Evolutionary conservation across 1,140 invertebrate genomes (phyloP).

Genomic region (Habropoda laboriosa): DNA sequence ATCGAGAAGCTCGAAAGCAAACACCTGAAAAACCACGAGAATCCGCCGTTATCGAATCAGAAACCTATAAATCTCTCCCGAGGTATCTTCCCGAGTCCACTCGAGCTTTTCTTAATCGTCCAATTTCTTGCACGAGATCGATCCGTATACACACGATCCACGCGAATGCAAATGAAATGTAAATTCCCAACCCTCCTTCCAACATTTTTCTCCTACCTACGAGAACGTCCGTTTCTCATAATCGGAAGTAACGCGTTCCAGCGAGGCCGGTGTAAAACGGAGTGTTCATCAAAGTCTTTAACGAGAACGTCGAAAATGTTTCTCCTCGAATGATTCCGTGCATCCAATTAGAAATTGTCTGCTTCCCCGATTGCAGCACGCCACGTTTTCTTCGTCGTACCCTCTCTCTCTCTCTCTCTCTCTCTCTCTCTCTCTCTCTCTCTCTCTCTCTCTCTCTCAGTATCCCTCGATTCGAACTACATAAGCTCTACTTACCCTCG

Average conservation of each 20-base stretch:
- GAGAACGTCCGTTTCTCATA: no score
- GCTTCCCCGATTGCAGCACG: slow-evolving; percentile 16
- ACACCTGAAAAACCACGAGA: no score
- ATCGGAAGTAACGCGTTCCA: not conserved
- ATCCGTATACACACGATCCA: not conserved
- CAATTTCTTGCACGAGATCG: slow-evolving; percentile 17
- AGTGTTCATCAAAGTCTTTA: not conserved
- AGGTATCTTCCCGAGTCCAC: not conserved
- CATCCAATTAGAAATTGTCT: slow-evolving; percentile 50
- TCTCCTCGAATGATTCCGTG: slow-evolving; percentile 24
- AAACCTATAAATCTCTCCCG: not conserved
- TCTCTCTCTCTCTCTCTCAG: not conserved
- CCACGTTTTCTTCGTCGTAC: slow-evolving; percentile 23
- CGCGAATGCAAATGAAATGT: slow-evolving; percentile 26
- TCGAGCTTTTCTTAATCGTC: not conserved
- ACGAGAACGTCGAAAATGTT: slow-evolving; percentile 16
- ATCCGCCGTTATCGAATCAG: no score
- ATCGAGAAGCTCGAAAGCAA: no score
- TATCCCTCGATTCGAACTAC: slow-evolving; percentile 69
- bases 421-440: not conserved
- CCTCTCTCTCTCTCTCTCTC: not conserved
- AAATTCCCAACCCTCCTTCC: no score
- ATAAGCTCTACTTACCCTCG: slow-evolving; percentile 77
- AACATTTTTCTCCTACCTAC: no score
- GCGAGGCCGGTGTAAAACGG: not conserved